Evolutionary conservation across 2,113 vertebrate species (phyloP), one percentile per base, ranked within the genome.

Genomic region (Salvelinus sp.): DNA sequence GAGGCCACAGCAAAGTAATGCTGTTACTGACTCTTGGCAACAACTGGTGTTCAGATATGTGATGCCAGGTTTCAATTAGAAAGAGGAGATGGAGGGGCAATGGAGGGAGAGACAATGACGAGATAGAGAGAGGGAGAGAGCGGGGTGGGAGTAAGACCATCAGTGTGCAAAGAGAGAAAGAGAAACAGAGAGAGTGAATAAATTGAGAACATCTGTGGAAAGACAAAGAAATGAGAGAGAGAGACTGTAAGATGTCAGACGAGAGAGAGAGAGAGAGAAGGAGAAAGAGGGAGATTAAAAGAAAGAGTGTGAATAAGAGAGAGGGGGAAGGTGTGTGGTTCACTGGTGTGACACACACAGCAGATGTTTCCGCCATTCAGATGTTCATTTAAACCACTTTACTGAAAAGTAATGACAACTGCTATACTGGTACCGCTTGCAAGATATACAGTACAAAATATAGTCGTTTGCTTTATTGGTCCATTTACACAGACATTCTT

Each of bases 371-470:
- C 88, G 88, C 89, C 88, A 92, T 90, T 87, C 89, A 94, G 90
- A 89, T 92, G 92, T 92, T 94, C 92, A 94, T 94, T 93, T 92
- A 92, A 92, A 87, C 89, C 88, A 90, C 90, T 94, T 92, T 93
- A 93, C 89, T 76, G 90, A 93, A 91, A 91, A 85, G 92, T 91
- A 94, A 90, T 95, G 87, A 86, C 90, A 44, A 44, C 38, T 12
- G 38, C 38, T 0, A 44, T 44, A 44, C 38, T 44, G 38, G 38
- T 9, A 10, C 38, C 38, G 2, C 38, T 44, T 44, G 38, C 7
- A 44, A 44, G 38, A 44, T 44, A 2, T 44, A 2, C 38, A 44
- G 9, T 44, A 44, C 38, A 38, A 38, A 38, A 38, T 38, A 44
- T 44, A 44, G 38, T 44, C 2, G 2, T 2, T 44, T 44, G 38